phyloP scores from a whole-genome alignment of 2,113 vertebrate genomes.

The Syngnathus scovelli region DNA sequence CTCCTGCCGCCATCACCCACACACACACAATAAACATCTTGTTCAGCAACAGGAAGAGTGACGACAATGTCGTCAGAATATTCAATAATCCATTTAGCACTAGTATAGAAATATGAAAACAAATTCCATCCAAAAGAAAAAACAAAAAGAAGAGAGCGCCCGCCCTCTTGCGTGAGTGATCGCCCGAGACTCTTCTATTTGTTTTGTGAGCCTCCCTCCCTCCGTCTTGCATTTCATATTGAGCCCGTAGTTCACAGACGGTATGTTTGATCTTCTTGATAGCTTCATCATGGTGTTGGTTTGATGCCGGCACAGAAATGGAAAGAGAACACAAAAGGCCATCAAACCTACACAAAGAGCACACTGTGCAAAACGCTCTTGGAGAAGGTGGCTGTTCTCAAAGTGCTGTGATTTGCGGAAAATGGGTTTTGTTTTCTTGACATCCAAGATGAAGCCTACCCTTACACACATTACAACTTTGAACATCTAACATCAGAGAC shows the following conservation, averaged over 20 bases:
- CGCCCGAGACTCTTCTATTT: conserved; percentile 27
- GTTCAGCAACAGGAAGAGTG: conserved; percentile 65
- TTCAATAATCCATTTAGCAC: conserved; percentile 71
- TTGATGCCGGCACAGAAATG: not conserved
- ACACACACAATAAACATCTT: conserved; percentile 49
- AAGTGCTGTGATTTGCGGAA: not conserved
- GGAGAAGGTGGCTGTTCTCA: not conserved
- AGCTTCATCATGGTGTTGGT: not conserved
- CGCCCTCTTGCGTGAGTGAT: conserved; percentile 25
- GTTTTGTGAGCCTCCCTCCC: conserved; percentile 55
- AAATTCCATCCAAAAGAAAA: conserved; percentile 50
- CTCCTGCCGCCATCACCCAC: conserved; percentile 23
- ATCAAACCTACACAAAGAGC: not conserved
- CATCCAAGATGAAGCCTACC: too few relatives aligned
- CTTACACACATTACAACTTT: too few relatives aligned
- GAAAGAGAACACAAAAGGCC: not conserved
- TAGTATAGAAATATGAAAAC: conserved; percentile 74
- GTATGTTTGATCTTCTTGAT: not conserved
- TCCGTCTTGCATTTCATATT: conserved; percentile 11
- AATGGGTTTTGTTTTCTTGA: not conserved
- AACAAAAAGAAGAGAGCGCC: conserved; percentile 47
- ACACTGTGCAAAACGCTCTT: not conserved
- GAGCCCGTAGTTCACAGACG: conserved; percentile 3
- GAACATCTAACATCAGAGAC: too few relatives aligned
- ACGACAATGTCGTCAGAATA: conserved; percentile 69